These are phyloP conservation scores for Pterocles burchelli DNA, from an alignment of 2,113 vertebrate species.

Conservation along the genomic window DNA sequence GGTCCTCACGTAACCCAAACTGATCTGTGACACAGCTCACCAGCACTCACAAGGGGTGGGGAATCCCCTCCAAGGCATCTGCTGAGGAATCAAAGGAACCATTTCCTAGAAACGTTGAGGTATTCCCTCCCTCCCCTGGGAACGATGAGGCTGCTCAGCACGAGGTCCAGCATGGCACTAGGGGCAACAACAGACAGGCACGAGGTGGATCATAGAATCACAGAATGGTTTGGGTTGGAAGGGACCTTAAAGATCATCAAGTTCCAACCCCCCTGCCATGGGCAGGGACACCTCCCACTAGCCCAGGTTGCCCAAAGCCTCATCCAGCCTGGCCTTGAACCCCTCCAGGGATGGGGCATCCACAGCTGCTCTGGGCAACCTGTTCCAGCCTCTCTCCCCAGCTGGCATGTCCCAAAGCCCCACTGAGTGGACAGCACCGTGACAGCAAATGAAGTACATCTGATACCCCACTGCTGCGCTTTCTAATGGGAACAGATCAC, in stretches of 20 bases:
- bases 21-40: neutral
- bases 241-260: too few species aligned
- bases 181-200: neutral
- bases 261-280: too few species aligned
- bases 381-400: neutral
- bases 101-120: constrained; percentile 1
- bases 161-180: neutral
- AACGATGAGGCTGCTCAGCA: neutral
- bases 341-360: too few species aligned
- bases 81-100: neutral
- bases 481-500: neutral
- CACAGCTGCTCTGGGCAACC: too few species aligned
- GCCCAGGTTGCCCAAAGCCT: too few species aligned
- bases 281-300: too few species aligned
- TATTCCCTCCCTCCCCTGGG: neutral
- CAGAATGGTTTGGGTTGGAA: too few species aligned
- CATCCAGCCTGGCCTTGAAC: too few species aligned
- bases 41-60: neutral
- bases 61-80: constrained; percentile 38
- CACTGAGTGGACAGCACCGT: neutral
- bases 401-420: neutral
- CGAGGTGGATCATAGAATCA: neutral
- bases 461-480: neutral
- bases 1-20: neutral
- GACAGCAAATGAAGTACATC: neutral